Evolutionary conservation across 2,113 vertebrate genomes (phyloP).

Genomic region (Laticauda laticaudata): DNA sequence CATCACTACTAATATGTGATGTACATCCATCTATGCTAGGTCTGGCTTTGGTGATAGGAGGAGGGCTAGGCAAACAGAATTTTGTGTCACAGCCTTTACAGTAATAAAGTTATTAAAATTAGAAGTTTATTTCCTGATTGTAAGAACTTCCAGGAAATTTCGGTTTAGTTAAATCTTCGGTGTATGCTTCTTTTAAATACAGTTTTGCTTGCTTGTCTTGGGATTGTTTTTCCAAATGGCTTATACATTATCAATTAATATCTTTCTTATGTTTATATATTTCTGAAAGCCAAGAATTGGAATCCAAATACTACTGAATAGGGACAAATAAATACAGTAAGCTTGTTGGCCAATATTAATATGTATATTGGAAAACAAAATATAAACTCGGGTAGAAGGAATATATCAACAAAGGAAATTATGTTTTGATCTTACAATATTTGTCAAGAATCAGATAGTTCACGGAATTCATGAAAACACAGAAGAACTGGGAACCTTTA

Average conservation of each 20-base stretch:
- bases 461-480: background rate
- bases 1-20: background rate
- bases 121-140: background rate
- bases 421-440: background rate
- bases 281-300: background rate
- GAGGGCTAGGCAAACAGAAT: background rate
- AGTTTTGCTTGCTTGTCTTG: background rate
- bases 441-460: background rate
- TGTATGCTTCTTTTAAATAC: background rate
- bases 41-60: background rate
- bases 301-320: background rate
- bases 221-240: background rate
- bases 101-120: background rate
- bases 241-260: background rate
- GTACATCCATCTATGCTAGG: background rate
- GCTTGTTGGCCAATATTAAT: background rate
- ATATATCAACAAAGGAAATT: background rate
- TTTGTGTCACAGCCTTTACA: background rate
- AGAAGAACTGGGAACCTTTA: no score
- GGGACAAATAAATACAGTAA: background rate
- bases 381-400: background rate
- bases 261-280: background rate
- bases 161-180: background rate
- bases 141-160: background rate
- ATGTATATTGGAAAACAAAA: background rate